phyloP scores from a whole-genome alignment of 2,797 vertebrate species.

The Tenualosa thibaudeaui region DNA sequence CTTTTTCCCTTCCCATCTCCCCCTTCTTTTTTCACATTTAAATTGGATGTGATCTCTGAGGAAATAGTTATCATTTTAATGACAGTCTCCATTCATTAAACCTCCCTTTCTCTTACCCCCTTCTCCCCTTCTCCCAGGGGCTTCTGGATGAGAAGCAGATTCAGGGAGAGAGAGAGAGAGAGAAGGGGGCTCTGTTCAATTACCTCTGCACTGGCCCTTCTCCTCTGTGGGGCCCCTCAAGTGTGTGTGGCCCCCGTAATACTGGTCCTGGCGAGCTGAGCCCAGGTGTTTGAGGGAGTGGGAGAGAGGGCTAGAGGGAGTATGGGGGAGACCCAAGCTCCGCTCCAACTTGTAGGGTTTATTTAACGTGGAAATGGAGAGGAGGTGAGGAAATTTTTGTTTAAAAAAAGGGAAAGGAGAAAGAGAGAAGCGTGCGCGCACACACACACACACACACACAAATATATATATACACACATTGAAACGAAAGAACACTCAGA shows the following conservation, averaged over 20 bases:
- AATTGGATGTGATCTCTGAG: constrained; percentile 77
- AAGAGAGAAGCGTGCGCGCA: neutral
- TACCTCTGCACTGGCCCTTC: constrained; percentile 60
- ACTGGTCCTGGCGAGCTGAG: constrained; percentile 42
- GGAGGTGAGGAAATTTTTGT: neutral
- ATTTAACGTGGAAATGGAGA: neutral
- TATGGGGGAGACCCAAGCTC: neutral
- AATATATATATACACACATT: neutral
- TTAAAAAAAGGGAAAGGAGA: neutral
- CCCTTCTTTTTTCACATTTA: constrained; percentile 64
- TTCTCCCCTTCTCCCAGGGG: constrained; percentile 60
- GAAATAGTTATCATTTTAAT: constrained; percentile 79
- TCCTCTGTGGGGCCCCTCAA: constrained; percentile 40
- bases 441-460: too few species aligned
- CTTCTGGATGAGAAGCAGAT: constrained; percentile 40
- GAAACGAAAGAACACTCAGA: neutral
- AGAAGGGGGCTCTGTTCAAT: constrained; percentile 63
- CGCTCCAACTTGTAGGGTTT: constrained; percentile 11
- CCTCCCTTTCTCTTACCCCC: constrained; percentile 65
- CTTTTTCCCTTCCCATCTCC: constrained; percentile 36
- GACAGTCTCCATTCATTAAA: constrained; percentile 78
- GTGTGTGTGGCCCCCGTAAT: constrained; percentile 54
- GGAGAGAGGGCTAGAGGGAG: neutral
- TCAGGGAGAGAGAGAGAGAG: constrained; percentile 30
- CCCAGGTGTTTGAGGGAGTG: constrained; percentile 28